phyloP scores from a whole-genome alignment of 2,113 vertebrate genomes.

The Stomatorhinus ivindoensis region DNA sequence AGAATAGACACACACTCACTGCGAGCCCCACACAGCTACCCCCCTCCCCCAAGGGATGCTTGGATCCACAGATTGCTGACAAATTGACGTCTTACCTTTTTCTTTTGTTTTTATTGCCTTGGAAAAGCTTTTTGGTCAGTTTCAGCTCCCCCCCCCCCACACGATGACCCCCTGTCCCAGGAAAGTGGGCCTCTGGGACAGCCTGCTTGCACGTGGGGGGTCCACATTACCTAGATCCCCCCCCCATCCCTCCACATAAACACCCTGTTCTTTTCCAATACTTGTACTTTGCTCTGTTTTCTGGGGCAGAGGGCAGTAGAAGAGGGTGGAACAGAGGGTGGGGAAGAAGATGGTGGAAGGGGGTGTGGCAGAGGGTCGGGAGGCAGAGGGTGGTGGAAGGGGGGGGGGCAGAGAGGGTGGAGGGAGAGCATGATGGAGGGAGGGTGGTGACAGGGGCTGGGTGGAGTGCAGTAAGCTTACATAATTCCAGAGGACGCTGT shows the following conservation, averaged over 20 bases:
- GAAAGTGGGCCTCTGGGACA: background rate
- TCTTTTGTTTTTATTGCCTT: background rate
- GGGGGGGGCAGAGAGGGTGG: too few relatives aligned
- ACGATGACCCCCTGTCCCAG: background rate
- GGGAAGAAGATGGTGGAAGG: background rate
- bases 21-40: background rate
- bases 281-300: background rate
- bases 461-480: background rate
- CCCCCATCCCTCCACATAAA: background rate
- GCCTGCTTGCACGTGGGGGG: background rate
- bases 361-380: background rate
- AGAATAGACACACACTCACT: slow-evolving; percentile 3
- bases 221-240: background rate
- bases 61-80: slow-evolving; percentile 6
- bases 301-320: background rate
- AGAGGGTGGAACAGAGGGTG: too few relatives aligned
- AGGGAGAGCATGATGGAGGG: too few relatives aligned
- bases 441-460: background rate
- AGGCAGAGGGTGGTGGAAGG: too few relatives aligned
- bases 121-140: slow-evolving; percentile 11
- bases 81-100: slow-evolving; percentile 16
- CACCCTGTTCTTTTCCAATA: background rate
- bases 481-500: background rate
- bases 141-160: background rate
- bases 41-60: background rate